These are phyloP conservation scores for Phenganax marumi DNA, from an alignment of 92 coral and sea anemone species.

Conservation along the genomic window DNA sequence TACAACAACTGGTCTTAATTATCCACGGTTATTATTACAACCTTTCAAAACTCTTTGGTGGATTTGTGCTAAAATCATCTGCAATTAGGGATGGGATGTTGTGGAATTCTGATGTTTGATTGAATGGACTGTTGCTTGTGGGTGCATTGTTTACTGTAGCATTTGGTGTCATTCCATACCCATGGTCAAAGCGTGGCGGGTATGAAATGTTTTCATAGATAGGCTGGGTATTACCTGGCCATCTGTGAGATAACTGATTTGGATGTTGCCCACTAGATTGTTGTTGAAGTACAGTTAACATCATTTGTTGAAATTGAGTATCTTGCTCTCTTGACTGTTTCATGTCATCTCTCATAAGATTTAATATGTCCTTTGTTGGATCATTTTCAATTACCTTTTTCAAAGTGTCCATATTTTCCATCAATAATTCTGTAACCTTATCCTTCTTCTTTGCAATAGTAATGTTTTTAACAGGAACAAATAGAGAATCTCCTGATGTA, in stretches of 20 bases:
- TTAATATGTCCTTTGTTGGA: slow-evolving; percentile 30
- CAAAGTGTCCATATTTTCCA: background rate
- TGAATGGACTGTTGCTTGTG: background rate
- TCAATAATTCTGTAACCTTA: slow-evolving; percentile 12
- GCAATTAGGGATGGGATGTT: background rate
- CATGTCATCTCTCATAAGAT: slow-evolving; percentile 26
- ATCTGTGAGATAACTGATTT: background rate
- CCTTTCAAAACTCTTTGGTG: too few species aligned
- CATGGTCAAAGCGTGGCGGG: background rate
- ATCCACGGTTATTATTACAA: too few species aligned
- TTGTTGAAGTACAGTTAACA: slow-evolving; percentile 22
- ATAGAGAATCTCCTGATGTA: slow-evolving; percentile 2
- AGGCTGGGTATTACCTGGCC: background rate
- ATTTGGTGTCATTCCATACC: slow-evolving; percentile 18
- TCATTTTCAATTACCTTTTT: slow-evolving; percentile 25
- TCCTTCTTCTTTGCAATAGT: background rate
- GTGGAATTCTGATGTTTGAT: background rate
- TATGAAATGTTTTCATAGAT: background rate
- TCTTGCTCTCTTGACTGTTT: slow-evolving; percentile 29
- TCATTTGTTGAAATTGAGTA: slow-evolving; percentile 10
- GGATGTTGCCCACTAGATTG: background rate
- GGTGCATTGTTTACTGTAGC: background rate
- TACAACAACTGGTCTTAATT: too few species aligned
- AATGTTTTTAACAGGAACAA: slow-evolving; percentile 17
- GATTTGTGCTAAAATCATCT: background rate